phyloP scores from a whole-genome alignment of 2,888 invertebrate species.

The Itoplectis maculator region DNA sequence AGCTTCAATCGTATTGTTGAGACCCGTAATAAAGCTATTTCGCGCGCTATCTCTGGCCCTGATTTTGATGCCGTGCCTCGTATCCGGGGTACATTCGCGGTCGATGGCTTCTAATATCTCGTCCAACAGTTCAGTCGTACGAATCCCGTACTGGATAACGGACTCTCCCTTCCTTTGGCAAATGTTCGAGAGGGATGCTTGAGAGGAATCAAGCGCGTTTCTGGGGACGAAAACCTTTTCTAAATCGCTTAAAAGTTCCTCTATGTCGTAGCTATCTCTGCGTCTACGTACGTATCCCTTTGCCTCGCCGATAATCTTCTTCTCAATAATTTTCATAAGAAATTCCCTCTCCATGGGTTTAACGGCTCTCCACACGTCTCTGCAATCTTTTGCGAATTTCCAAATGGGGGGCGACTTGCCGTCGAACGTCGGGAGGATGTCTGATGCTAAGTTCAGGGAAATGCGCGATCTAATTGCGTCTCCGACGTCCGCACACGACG shows the following conservation, averaged over 20 bases:
- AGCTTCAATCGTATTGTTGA: constrained; percentile 20
- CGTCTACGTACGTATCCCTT: constrained; percentile 14
- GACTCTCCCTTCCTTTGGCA: constrained; percentile 30
- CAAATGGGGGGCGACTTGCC: constrained; percentile 20
- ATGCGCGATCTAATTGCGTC: not conserved
- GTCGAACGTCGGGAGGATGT: constrained; percentile 45
- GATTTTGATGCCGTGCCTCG: not conserved
- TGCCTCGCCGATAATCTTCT: constrained; percentile 42
- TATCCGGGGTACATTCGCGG: constrained; percentile 14
- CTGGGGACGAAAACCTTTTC: constrained; percentile 36
- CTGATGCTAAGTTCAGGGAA: constrained; percentile 32
- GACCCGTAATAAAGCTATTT: constrained; percentile 23
- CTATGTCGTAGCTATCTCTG: constrained; percentile 22
- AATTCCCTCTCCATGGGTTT: constrained; percentile 27
- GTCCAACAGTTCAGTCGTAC: constrained; percentile 38
- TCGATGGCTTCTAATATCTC: constrained; percentile 42
- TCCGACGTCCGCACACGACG: constrained; percentile 1
- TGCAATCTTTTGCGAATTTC: constrained; percentile 39
- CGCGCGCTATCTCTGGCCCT: constrained; percentile 21
- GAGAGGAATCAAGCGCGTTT: constrained; percentile 24
- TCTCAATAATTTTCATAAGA: constrained; percentile 27
- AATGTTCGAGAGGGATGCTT: constrained; percentile 21
- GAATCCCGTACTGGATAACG: constrained; percentile 42
- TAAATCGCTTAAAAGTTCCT: constrained; percentile 22
- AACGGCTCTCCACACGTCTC: constrained; percentile 18